Evolutionary conservation across 2,888 invertebrate genomes (phyloP), one percentile per base, ranked within the genome.

Genomic region (Pyrocoelia pectoralis): DNA sequence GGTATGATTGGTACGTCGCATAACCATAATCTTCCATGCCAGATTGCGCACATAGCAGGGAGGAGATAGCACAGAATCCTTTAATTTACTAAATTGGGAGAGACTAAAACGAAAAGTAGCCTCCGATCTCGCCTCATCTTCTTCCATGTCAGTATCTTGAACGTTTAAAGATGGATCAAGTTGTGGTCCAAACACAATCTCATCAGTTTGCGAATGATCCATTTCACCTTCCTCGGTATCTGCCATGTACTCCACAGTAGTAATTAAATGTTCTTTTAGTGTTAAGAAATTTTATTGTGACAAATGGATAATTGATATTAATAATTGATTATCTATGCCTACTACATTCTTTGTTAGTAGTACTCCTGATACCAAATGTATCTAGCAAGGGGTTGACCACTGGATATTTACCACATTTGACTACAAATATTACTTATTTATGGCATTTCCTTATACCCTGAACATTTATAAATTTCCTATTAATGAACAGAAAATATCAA

Each of bases 1-100:
- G 40, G 89, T 87, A 66, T 92, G 92, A 73, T 89, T 90, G 58
- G 83, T 84, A 17, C 97, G 87, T 2, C 95, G 97, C 93, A 98
- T 97, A 24, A 97, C 95, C 95, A 99, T 95, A 68, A 99, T 98
- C 84, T 97, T 97, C 98, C 98, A 99, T 62, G 98, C 98, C 73
- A 99, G 84, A 84, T 98, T 98, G 59, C 98, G 88, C 2, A 98
- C 96, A 81, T 91, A 96, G 74, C 94, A 95, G 2, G 97, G 91
- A 28, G 94, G 93, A 24, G 98, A 98, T 38, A 98, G 84, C 48
- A 90, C 88, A 14, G 91, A 90, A 74, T 91, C 86, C 87, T 80
- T 59, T 40, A 14, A 86, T 78, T 92, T 92, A 73, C 93, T 92
- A 78, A 99, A 92, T 83, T 94, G 92, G 70, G 90, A 89, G 51